A percentile compares a stretch with the other conserved stretches of the same genome.
Evolutionary conservation across 2,888 invertebrate genomes (phyloP).

Genomic region (Linnaemya vulpina): DNA sequence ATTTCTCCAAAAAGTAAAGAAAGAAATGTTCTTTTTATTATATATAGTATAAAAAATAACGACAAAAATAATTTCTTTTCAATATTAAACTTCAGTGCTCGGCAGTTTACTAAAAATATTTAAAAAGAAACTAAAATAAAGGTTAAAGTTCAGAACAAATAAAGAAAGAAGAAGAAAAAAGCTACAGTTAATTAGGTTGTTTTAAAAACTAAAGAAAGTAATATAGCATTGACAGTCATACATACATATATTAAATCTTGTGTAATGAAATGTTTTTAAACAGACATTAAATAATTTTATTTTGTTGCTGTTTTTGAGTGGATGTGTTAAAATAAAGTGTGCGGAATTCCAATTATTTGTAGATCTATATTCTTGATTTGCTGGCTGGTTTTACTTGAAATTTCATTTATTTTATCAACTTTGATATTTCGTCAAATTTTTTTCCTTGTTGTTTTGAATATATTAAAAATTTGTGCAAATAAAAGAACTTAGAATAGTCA

Average conservation of each 20-base stretch:
- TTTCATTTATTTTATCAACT: constrained; percentile 42
- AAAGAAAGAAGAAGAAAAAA: constrained; percentile 16
- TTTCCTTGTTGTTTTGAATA: constrained; percentile 49
- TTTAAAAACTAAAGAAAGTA: constrained; percentile 16
- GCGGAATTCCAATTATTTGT: constrained; percentile 29
- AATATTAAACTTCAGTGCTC: constrained; percentile 55
- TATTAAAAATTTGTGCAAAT: constrained; percentile 46
- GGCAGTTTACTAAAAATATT: constrained; percentile 48
- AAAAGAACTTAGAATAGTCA: constrained; percentile 43
- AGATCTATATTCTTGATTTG: constrained; percentile 12
- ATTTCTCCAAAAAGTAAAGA: constrained; percentile 46
- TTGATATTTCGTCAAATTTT: constrained; percentile 36
- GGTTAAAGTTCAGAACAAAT: constrained; percentile 35
- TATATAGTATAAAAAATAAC: constrained; percentile 29
- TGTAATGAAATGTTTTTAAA: neutral
- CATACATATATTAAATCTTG: constrained; percentile 12
- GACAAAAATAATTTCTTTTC: constrained; percentile 30
- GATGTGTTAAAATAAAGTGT: constrained; percentile 17
- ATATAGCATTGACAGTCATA: constrained; percentile 8
- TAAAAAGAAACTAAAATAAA: constrained; percentile 39
- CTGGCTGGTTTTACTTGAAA: constrained; percentile 39
- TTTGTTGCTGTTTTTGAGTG: constrained; percentile 1
- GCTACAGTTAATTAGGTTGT: neutral
- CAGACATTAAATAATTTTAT: constrained; percentile 6
- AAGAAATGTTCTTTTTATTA: constrained; percentile 28